Conservation (phyloP, 2,888 invertebrate species). For the Campoplex capitator region DNA sequence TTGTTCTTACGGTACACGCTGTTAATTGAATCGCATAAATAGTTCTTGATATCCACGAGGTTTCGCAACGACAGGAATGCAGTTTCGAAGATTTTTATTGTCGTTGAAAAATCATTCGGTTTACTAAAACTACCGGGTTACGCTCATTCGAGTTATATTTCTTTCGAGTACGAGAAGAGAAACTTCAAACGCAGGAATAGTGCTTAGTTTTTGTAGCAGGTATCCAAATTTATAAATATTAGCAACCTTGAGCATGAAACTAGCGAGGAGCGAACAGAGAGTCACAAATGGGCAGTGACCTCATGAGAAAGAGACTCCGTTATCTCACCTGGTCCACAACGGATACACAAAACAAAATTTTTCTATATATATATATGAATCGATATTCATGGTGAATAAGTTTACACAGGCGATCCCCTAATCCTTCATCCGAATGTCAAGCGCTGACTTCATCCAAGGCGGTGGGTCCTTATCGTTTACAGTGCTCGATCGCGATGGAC, state of each 20-base stretch:
- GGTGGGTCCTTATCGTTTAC: constrained; percentile 55
- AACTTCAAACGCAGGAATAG: neutral
- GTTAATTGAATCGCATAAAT: neutral
- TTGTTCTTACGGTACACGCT: neutral
- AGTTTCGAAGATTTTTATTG: neutral
- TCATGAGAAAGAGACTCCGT: constrained; percentile 57
- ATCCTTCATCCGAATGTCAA: constrained; percentile 65
- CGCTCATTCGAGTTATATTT: too few species aligned
- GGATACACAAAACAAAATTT: constrained; percentile 49
- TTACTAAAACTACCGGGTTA: neutral
- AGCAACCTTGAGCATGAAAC: constrained; percentile 14
- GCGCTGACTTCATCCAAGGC: constrained; percentile 51
- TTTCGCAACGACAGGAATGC: neutral
- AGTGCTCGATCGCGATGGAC: constrained; percentile 40
- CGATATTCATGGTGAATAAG: neutral
- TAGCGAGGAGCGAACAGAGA: neutral
- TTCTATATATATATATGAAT: neutral
- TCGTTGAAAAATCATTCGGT: neutral
- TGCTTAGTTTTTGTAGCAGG: neutral
- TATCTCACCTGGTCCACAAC: constrained; percentile 58
- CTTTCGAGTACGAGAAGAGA: neutral
- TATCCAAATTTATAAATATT: neutral
- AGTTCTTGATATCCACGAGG: neutral
- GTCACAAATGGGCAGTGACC: constrained; percentile 54
- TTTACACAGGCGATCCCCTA: constrained; percentile 46